Evolutionary conservation across 2,113 vertebrate species (phyloP), one percentile per base, ranked within the genome.

Genomic region (Ahaetulla prasina): DNA sequence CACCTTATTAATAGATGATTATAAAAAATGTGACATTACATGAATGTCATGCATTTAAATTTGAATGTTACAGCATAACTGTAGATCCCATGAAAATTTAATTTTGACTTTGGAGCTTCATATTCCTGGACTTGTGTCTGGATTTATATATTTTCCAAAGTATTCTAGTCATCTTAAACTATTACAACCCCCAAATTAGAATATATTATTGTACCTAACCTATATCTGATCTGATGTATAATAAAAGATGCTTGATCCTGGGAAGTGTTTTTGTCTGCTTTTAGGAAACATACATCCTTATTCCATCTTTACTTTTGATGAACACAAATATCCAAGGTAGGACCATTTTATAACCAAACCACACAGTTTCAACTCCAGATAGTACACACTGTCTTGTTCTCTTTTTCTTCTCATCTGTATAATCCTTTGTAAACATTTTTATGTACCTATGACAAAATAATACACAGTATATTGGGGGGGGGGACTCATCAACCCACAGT

Each of bases 391-490:
- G 35, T 43, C 35, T 39, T 80, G 30, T 39, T 23, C 9, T 74
- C 50, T 85, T 4, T 87, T 57, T 87, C 47, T 68, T 7, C 23
- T 68, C n/a, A 35, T n/a, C 60, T 45, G 3, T 12, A 16, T 57
- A 0, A 86, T 85, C 27, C 43, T 1, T 52, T 91, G 35, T 50
- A 18, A 2, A 1, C 35, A 43, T 86, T 87, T 68, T 14, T 39
- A 8, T 1, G 18, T 2, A 1, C 22, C 1, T 1, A 2, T 0
- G n/a, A 43, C 35, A 91, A 92, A 60, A 39, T 25, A 5, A 11
- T 20, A 47, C 11, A 47, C 12, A 43, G 1, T 23, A 1, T 0
- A 0, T 85, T 1, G n/a, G 57, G 60, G 30, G 63, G 54, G 8
- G 2, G 3, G 20, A 50, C 10, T 30, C 11, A 0, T 57, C 60